Base-by-base conservation (phyloP, 1,140 invertebrate species). In the Drosophila simulans region DNA sequence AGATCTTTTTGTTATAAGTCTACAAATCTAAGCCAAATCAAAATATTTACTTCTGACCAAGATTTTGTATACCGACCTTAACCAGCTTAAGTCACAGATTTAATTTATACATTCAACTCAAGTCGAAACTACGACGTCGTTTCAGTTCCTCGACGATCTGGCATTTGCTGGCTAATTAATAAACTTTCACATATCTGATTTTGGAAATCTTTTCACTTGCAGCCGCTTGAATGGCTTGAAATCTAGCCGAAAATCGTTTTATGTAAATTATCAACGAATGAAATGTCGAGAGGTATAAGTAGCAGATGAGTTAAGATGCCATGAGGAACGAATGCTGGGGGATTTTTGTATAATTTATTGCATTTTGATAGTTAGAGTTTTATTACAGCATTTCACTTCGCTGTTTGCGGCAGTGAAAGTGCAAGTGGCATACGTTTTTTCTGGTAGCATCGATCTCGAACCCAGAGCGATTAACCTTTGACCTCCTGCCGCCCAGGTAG, bases 101-200 rank as follows among this genome's bases (percentile, higher is more conserved):
- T 11, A 31, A 20, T 46, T 64, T 49, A 35, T 35, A 25, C 15
- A 34, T 5, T 13, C 10, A 49, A 13, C 34, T 40, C 5, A 34
- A 11, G 34, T 48, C 35, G 0, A 13, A 45, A 51, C 59, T 70
- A 48, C 42, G 53, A 59, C 52, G 42, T 22, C 20, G 51, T n/a
- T 49, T 27, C 5, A 25, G 11, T 20, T 13, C 48, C 69, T 63
- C 49, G 34, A 31, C 64, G 35, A 62, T 27, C 20, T 66, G 48
- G 59, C 40, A 70, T 57, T 76, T 71, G 71, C 37, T 83, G 76
- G 77, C 63, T 89, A 89, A 88, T 88, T 88, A 88, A 88, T 88
- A 88, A 88, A 88, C 83, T 88, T 88, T 88, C 83, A 89, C 83
- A 89, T 73, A 64, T 89, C 66, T 66, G 69, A 60, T 77, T 64